Evolutionary conservation across 2,113 vertebrate genomes (phyloP), one percentile per base, ranked within the genome.

Genomic region (Oryzias javanicus): DNA sequence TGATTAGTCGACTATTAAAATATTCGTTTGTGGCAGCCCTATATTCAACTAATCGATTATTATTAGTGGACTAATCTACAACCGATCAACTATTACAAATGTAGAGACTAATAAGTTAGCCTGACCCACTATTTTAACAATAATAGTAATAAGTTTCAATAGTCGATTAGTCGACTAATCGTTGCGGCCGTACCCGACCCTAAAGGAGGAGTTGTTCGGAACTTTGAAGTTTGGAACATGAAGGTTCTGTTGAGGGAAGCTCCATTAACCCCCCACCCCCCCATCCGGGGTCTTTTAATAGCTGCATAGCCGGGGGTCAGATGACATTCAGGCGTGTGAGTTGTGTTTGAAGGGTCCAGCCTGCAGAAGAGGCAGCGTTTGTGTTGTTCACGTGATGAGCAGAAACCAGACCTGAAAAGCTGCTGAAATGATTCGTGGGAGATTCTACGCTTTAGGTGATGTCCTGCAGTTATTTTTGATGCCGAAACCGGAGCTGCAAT

Each of bases 261-360:
- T 35, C 29, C 10, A 10, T 12, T 35, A 29, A 62, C 70, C 14
- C 55, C 49, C 50, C 52, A 24, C 61, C 40, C 55, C 29, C 59
- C 27, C 57, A 54, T 67, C 29, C 48, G 41, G n/a, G 18, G n/a
- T 70, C 62, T 80, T 82, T 80, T 83, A 65, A 74, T 86, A 86
- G 75, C 60, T 55, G 64, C 71, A 78, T 81, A 71, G 48, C 74
- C 63, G 19, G 51, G 64, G 59, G 72, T 84, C 69, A 75, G 71
- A 67, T 62, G 63, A 52, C 71, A 54, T 6, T 35, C 8, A 16
- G 51, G 42, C 5, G 25, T 25, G 52, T 55, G 49, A 5, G 17
- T 61, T 56, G 17, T 10, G 27, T 68, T 67, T 64, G 18, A 27
- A 15, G 25, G 16, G 2, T 15, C 55, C 49, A n/a, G 19, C 60